These are phyloP conservation scores for Acropora tenuis DNA, from an alignment of 64 coral and sea anemone species.

Conservation along the genomic window DNA sequence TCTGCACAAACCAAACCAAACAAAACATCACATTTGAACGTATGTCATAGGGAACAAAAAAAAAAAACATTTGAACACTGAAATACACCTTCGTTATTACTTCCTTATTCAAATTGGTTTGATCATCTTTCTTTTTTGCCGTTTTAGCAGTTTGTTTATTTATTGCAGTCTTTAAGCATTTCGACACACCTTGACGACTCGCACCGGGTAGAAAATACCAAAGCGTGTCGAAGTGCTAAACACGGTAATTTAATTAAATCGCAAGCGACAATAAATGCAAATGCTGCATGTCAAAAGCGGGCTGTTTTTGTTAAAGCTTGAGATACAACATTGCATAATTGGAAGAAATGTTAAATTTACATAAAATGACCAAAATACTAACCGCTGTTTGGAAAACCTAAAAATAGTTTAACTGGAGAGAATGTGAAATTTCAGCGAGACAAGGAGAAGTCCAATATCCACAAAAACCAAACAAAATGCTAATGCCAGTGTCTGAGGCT, in stretches of 20 bases:
- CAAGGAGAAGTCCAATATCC: slow-evolving; percentile 11
- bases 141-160: not conserved
- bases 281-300: slow-evolving; percentile 8
- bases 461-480: not conserved
- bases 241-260: not conserved
- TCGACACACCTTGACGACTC: not conserved
- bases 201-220: not conserved
- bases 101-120: not conserved
- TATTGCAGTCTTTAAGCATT: not conserved
- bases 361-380: slow-evolving; percentile 25
- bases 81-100: too few species aligned
- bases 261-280: slow-evolving; percentile 12
- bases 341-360: slow-evolving; percentile 10
- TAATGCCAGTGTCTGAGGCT: not conserved
- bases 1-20: not conserved
- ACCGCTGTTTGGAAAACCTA: slow-evolving; percentile 11
- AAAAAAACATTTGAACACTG: not conserved
- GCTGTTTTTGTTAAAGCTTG: slow-evolving; percentile 10
- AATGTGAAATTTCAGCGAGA: slow-evolving; percentile 23
- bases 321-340: slow-evolving; percentile 4
- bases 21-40: slow-evolving; percentile 38
- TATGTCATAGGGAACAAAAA: slow-evolving; percentile 24
- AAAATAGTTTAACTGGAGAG: slow-evolving; percentile 24
- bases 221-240: not conserved
- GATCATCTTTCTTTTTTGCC: slow-evolving; percentile 23